Percentiles rank a stretch among this genome's conserved stretches.
These are phyloP conservation scores for Ciconia maguari DNA, from an alignment of 2,113 vertebrate species.

Conservation along the genomic window DNA sequence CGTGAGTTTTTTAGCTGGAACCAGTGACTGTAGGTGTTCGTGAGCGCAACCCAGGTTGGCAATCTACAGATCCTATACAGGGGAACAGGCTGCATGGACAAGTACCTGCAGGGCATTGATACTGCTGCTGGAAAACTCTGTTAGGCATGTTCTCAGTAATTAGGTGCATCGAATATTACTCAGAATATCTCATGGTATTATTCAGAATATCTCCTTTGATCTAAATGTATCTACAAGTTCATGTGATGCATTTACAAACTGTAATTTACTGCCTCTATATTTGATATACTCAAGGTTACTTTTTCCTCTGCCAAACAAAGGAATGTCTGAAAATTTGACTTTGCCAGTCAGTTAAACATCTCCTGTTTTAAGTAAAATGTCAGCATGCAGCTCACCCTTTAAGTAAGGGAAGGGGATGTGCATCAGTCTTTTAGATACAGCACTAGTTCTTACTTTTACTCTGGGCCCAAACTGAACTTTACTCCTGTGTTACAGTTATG, in stretches of 20 bases:
- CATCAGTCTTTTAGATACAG: neutral
- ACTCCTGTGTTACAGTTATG: neutral
- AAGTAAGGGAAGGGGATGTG: neutral
- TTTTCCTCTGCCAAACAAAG: neutral
- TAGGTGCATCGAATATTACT: slow-evolving; percentile 60
- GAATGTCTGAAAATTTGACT: slow-evolving; percentile 18
- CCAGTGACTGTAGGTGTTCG: neutral
- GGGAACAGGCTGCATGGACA: neutral
- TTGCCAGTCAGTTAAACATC: neutral
- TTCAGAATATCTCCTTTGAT: slow-evolving; percentile 63
- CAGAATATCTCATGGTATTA: neutral
- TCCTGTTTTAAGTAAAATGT: neutral
- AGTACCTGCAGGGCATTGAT: slow-evolving; percentile 66
- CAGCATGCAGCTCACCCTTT: neutral
- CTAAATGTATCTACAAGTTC: slow-evolving; percentile 24
- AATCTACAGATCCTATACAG: slow-evolving; percentile 6
- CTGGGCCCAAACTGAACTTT: neutral
- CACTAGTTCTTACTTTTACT: neutral
- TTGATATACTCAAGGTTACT: slow-evolving; percentile 2
- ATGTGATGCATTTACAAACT: slow-evolving; percentile 28
- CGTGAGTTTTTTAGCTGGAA: neutral
- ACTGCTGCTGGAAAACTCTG: slow-evolving; percentile 47
- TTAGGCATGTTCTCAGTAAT: slow-evolving; percentile 59
- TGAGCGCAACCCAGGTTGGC: slow-evolving; percentile 16
- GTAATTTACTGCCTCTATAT: neutral